Conservation (phyloP, 2,888 invertebrate genomes). For the Strigamia transsilvanica region DNA sequence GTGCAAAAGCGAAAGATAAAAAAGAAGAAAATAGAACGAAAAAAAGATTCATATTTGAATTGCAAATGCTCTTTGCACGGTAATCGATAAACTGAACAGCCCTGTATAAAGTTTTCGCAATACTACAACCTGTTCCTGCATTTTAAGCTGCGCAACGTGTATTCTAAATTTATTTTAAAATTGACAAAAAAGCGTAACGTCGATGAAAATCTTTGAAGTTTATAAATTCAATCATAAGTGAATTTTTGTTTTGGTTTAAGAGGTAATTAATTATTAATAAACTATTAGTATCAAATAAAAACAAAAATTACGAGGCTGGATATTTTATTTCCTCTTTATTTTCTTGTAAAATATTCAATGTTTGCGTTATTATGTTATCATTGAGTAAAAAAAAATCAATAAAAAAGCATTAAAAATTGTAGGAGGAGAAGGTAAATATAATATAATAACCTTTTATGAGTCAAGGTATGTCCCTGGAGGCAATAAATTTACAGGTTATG, state of each 20-base stretch:
- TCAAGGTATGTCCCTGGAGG: slow-evolving; percentile 31
- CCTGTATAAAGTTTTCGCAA: slow-evolving; percentile 14
- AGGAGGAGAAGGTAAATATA: slow-evolving; percentile 30
- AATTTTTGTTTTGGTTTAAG: too few species aligned
- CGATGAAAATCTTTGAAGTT: too few species aligned
- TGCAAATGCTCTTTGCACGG: slow-evolving; percentile 12
- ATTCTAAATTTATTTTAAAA: slow-evolving; percentile 1
- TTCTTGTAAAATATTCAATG: slow-evolving; percentile 35
- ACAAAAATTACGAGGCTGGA: not conserved
- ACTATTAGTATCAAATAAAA: not conserved
- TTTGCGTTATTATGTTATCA: slow-evolving; percentile 37
- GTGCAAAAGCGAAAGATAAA: not conserved
- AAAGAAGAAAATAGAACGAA: not conserved
- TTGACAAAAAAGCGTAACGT: not conserved
- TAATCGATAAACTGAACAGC: slow-evolving; percentile 21
- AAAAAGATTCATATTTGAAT: slow-evolving; percentile 36
- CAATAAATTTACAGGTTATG: slow-evolving; percentile 40
- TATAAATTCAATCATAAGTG: too few species aligned
- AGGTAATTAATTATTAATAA: too few species aligned
- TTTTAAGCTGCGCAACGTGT: not conserved
- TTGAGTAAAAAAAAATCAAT: slow-evolving; percentile 36
- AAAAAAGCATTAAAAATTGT: slow-evolving; percentile 23
- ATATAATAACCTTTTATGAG: slow-evolving; percentile 41
- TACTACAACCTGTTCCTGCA: not conserved
- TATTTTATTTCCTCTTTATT: slow-evolving; percentile 10